Evolutionary conservation across 2,888 invertebrate genomes (phyloP), one percentile per base, ranked within the genome.

Genomic region (Brachypterus glaber): DNA sequence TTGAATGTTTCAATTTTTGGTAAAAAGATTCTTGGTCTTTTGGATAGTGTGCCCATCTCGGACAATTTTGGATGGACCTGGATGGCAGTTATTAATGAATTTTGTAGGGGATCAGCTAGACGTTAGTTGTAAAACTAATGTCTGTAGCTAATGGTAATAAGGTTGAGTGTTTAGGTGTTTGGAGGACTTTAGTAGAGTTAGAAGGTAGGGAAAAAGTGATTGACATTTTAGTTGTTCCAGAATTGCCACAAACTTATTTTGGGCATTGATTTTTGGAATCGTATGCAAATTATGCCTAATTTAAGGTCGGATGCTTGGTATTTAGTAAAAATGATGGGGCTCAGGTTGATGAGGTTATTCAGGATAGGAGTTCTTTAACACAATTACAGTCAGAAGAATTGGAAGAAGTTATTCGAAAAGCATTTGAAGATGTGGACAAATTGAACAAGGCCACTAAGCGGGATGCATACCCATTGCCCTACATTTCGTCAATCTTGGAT

Each of bases 21-120:
- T n/a, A n/a, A n/a, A n/a, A n/a, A n/a, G n/a, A n/a, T n/a, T n/a
- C n/a, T n/a, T n/a, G n/a, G n/a, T n/a, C n/a, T n/a, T n/a, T n/a
- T n/a, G n/a, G 37, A 42, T 38, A 37, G 37, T 13, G 43, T n/a
- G 45, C 18, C 43, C 43, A 3, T 34, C 39, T 3, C n/a, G 34
- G 4, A 43, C 40, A 11, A 31, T 45, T 24, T 12, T 43, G 2
- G 41, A 41, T 3, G 15, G 21, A 9, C 17, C 31, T 14, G 40
- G 45, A 12, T 40, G 39, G 40, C n/a, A 30, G 4, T 3, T 41
- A 11, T 17, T 45, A 3, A 31, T 12, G 5, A 18, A 21, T n/a
- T 27, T 38, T 14, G 37, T 32, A 8, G 15, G 41, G 14, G 5
- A 7, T 3, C 7, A n/a, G n/a, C n/a, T 44, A 2, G 37, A 42